These are phyloP conservation scores for Plutomurus gul DNA, from an alignment of 1,140 invertebrate genomes.

Conservation along the genomic window DNA sequence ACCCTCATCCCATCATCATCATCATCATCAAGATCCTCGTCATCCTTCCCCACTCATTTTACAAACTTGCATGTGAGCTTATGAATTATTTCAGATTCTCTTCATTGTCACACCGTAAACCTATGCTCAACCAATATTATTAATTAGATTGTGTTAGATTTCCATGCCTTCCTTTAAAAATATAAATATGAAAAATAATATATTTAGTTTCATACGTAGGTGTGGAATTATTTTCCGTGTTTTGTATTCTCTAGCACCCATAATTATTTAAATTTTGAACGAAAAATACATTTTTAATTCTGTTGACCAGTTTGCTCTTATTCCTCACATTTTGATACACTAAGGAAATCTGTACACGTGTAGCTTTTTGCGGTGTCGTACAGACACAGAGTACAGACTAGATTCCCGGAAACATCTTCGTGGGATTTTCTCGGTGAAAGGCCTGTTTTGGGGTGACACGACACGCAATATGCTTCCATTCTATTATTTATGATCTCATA, in stretches of 20 bases:
- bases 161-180: too few relatives aligned
- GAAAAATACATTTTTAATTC: too few relatives aligned
- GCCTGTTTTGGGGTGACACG: slow-evolving; percentile 15
- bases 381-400: background rate
- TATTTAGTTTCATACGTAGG: background rate
- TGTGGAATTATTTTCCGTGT: too few relatives aligned
- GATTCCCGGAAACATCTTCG: background rate
- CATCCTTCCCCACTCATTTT: background rate
- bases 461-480: slow-evolving; percentile 33
- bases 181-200: too few relatives aligned
- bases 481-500: slow-evolving; percentile 33
- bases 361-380: too few relatives aligned
- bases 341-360: too few relatives aligned
- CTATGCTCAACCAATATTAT: background rate
- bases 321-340: too few relatives aligned
- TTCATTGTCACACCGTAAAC: background rate
- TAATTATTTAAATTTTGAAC: too few relatives aligned
- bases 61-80: background rate
- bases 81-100: background rate
- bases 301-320: too few relatives aligned
- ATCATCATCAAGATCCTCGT: slow-evolving; percentile 42
- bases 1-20: slow-evolving; percentile 47
- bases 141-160: too few relatives aligned
- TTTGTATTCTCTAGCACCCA: too few relatives aligned
- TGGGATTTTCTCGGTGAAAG: background rate